phyloP scores from a whole-genome alignment of 1,140 invertebrate genomes.

The Drosophila kurseongensis region DNA sequence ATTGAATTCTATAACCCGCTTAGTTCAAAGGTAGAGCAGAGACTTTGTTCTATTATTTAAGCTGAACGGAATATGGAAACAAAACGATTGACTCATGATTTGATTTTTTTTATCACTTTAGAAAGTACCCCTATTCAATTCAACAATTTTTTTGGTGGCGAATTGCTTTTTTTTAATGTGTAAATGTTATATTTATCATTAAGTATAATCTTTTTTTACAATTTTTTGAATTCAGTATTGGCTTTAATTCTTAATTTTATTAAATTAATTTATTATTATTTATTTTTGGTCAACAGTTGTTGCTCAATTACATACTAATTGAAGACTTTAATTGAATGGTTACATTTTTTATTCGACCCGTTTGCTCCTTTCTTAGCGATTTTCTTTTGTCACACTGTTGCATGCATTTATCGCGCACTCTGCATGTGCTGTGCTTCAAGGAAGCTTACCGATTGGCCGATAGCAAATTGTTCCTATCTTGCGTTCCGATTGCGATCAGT shows the following conservation, averaged over 20 bases:
- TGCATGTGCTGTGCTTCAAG: conserved; percentile 15
- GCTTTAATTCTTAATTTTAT: background rate
- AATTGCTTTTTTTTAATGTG: too few relatives aligned
- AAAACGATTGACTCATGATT: background rate
- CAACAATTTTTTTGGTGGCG: background rate
- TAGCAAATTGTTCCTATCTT: conserved; percentile 32
- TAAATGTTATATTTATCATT: too few relatives aligned
- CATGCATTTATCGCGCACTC: conserved; percentile 19
- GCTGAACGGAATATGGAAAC: background rate
- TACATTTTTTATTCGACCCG: too few relatives aligned
- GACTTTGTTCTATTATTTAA: conserved; percentile 13
- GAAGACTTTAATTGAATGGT: too few relatives aligned
- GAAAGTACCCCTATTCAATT: background rate
- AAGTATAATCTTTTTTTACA: background rate
- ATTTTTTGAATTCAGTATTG: background rate
- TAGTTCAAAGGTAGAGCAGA: conserved; percentile 29
- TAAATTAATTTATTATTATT: background rate
- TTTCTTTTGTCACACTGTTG: background rate
- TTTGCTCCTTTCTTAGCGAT: too few relatives aligned
- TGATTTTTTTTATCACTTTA: background rate
- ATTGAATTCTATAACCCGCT: conserved; percentile 43
- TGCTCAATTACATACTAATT: too few relatives aligned
- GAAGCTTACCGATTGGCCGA: conserved; percentile 18
- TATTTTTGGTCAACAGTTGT: too few relatives aligned
- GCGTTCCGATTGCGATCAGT: conserved; percentile 21